These are phyloP conservation scores for Pangasius krempfi DNA, from an alignment of 2,797 vertebrate genomes.

Conservation along the genomic window DNA sequence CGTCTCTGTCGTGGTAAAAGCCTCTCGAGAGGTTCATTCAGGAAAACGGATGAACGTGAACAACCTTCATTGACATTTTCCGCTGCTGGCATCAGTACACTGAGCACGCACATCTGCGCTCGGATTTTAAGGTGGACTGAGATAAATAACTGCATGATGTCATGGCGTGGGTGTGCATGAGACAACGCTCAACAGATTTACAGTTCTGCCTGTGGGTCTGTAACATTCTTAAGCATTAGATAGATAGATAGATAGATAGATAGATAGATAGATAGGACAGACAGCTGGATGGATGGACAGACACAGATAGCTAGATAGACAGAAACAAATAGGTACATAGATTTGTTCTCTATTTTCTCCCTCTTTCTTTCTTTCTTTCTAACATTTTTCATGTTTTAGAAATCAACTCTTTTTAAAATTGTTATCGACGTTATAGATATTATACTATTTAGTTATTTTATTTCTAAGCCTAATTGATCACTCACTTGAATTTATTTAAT, in stretches of 20 bases:
- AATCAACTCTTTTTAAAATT: not conserved
- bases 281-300: not conserved
- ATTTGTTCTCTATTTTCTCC: not conserved
- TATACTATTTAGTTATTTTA: not conserved
- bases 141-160: conserved; percentile 42
- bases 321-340: not conserved
- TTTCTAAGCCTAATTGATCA: not conserved
- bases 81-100: conserved; percentile 47
- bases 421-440: not conserved
- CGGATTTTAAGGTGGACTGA: conserved; percentile 56
- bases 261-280: too few relatives aligned
- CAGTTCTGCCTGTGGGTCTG: not conserved
- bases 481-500: not conserved
- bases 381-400: not conserved
- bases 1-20: conserved; percentile 38
- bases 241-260: not conserved
- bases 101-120: conserved; percentile 57
- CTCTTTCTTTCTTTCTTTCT: not conserved
- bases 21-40: conserved; percentile 56
- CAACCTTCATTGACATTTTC: conserved; percentile 60
- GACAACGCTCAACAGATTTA: not conserved
- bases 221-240: not conserved
- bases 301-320: not conserved
- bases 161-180: conserved; percentile 16
- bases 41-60: conserved; percentile 56